Evolutionary conservation across 2,888 invertebrate genomes (phyloP).

Genomic region (Aspidapion aeneum): DNA sequence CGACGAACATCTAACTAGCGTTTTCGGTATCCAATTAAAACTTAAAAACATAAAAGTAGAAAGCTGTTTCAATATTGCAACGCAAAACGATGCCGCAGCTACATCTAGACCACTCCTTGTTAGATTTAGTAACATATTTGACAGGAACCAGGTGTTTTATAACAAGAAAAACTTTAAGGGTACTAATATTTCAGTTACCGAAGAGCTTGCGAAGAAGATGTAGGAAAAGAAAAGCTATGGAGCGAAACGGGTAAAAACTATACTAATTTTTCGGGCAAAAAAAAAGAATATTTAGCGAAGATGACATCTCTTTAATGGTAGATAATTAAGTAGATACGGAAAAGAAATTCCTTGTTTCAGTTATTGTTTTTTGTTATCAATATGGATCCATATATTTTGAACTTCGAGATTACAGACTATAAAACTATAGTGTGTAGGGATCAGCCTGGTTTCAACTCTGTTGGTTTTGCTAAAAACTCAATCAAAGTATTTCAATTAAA

Average conservation of each 20-base stretch:
- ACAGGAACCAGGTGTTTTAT: not conserved
- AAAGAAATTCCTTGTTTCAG: not conserved
- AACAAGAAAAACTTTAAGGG: not conserved
- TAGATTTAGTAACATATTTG: not conserved
- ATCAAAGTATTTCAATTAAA: not conserved
- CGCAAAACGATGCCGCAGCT: not conserved
- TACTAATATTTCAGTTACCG: not conserved
- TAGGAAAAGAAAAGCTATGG: not conserved
- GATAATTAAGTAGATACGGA: not conserved
- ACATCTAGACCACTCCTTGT: not conserved
- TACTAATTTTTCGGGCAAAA: not conserved
- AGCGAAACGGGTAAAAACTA: not conserved
- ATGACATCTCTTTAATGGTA: not conserved
- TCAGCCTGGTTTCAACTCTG: not conserved
- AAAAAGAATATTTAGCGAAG: not conserved
- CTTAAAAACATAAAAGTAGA: not conserved
- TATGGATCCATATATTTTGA: not conserved
- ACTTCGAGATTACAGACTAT: not conserved
- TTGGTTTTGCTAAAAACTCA: not conserved
- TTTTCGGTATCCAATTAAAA: not conserved
- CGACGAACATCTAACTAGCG: not conserved
- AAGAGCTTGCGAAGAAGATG: not conserved
- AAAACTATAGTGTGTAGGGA: not conserved
- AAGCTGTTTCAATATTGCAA: not conserved
- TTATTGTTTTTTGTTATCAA: not conserved